phyloP scores from a whole-genome alignment of 2,888 invertebrate genomes.

The Acleris sparsana region DNA sequence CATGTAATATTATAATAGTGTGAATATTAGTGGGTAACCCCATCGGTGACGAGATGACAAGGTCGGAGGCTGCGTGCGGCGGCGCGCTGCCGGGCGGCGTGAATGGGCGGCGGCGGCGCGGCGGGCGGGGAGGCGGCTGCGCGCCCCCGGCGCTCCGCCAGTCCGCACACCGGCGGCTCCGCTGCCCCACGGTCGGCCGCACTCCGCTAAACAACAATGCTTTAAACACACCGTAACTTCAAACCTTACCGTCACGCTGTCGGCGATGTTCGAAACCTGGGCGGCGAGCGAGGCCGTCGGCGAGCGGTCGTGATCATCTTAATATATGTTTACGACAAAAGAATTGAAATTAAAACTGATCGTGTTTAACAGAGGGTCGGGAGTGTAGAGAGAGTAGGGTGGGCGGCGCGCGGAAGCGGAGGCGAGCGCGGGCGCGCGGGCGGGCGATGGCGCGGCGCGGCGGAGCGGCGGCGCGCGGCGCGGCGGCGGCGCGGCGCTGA shows the following conservation, averaged over 20 bases:
- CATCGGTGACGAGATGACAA: slow-evolving; percentile 34
- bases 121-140: slow-evolving; percentile 48
- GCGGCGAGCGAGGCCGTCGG: slow-evolving; percentile 77
- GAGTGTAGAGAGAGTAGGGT: slow-evolving; percentile 72
- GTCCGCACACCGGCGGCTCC: slow-evolving; percentile 84
- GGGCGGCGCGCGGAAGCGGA: slow-evolving; percentile 71
- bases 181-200: slow-evolving; percentile 83
- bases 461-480: slow-evolving; percentile 72
- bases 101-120: slow-evolving; percentile 62
- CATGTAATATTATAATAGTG: background rate
- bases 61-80: slow-evolving; percentile 38
- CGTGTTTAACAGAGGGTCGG: slow-evolving; percentile 70
- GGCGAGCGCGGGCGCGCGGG: slow-evolving; percentile 65
- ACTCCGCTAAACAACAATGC: slow-evolving; percentile 82
- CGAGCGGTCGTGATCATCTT: slow-evolving; percentile 73
- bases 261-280: slow-evolving; percentile 76
- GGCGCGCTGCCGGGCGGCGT: slow-evolving; percentile 48
- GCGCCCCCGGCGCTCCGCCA: slow-evolving; percentile 68
- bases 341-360: slow-evolving; percentile 69
- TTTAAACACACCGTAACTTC: slow-evolving; percentile 77
- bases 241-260: slow-evolving; percentile 66
- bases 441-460: slow-evolving; percentile 72
- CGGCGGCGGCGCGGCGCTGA: slow-evolving; percentile 77
- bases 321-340: slow-evolving; percentile 77
- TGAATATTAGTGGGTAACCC: slow-evolving; percentile 29